Conservation (phyloP, 2,797 vertebrate species). For the Pipistrellus nathusii region DNA sequence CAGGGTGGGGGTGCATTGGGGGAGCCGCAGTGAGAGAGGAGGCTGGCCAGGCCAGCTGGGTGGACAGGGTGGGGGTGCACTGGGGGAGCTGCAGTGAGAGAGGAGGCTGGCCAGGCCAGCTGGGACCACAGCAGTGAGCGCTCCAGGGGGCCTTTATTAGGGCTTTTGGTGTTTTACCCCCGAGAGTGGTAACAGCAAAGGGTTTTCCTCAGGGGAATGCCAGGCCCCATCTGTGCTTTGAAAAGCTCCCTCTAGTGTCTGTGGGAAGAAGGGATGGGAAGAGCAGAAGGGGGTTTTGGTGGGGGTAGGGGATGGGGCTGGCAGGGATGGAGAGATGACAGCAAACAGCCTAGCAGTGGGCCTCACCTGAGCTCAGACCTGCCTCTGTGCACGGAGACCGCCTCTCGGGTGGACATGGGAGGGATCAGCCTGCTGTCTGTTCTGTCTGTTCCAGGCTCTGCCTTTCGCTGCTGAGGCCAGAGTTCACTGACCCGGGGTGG, state of each 20-base stretch:
- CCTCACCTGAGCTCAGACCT: neutral
- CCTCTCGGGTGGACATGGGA: neutral
- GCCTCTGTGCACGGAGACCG: neutral
- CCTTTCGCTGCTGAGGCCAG: neutral
- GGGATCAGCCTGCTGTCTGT: neutral
- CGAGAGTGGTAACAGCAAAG: neutral
- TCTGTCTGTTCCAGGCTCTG: neutral
- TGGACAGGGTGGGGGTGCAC: neutral
- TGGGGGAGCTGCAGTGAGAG: neutral
- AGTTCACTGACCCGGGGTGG: neutral
- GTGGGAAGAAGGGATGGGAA: neutral
- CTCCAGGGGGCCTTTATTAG: neutral
- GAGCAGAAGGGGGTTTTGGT: neutral
- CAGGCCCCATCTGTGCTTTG: neutral
- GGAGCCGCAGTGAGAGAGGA: neutral
- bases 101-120: neutral
- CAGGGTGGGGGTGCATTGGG: neutral
- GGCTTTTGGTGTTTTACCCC: neutral
- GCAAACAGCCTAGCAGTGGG: neutral
- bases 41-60: neutral
- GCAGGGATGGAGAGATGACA: neutral
- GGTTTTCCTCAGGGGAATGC: neutral
- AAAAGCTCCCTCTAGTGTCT: slow-evolving; percentile 39
- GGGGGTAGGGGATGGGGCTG: neutral
- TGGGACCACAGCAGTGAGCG: neutral